Evolutionary conservation across 2,113 vertebrate species (phyloP).

Genomic region (Leptodactylus fuscus): DNA sequence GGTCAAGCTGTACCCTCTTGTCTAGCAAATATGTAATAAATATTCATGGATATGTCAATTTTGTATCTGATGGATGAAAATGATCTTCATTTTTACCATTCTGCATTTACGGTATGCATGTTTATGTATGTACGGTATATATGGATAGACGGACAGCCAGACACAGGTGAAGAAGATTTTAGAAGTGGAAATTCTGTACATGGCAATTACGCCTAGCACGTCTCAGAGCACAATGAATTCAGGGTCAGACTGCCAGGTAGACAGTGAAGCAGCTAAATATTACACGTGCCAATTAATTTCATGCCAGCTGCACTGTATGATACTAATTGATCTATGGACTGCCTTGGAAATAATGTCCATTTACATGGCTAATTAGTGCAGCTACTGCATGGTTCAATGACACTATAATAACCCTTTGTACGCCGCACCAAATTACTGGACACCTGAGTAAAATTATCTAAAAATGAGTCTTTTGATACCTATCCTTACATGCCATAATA

Average conservation of each 20-base stretch:
- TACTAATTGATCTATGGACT: constrained; percentile 69
- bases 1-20: too few species aligned
- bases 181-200: neutral
- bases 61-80: too few species aligned
- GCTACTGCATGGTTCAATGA: constrained; percentile 6
- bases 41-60: too few species aligned
- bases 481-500: neutral
- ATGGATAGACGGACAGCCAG: too few species aligned
- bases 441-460: neutral
- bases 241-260: constrained; percentile 42
- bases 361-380: constrained; percentile 70
- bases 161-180: neutral
- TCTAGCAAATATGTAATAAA: too few species aligned
- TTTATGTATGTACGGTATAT: too few species aligned
- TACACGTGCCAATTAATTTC: constrained; percentile 69
- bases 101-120: too few species aligned
- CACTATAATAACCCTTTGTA: constrained; percentile 18
- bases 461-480: neutral
- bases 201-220: neutral
- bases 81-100: too few species aligned
- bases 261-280: constrained; percentile 37
- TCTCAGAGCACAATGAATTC: constrained; percentile 19
- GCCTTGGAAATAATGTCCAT: constrained; percentile 62
- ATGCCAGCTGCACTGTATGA: constrained; percentile 63
- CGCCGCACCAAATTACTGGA: neutral